Percentiles rank a stretch among this genome's conserved stretches.
Evolutionary conservation across 2,797 vertebrate genomes (phyloP).

Genomic region (Pangasius djambal): DNA sequence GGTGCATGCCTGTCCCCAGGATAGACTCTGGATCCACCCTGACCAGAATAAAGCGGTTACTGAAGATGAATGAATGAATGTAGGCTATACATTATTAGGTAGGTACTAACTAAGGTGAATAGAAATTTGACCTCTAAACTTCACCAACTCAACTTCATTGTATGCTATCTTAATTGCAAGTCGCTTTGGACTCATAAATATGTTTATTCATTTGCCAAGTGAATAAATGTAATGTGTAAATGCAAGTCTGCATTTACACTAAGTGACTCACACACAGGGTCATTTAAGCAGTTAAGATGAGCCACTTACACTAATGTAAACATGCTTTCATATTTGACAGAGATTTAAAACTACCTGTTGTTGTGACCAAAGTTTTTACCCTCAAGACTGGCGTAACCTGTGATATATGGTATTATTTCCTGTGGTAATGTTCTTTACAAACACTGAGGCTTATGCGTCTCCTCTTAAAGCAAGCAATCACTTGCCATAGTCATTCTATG

Average conservation of each 20-base stretch:
- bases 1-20: neutral
- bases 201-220: neutral
- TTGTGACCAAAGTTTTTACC: conserved; percentile 39
- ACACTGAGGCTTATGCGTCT: neutral
- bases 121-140: neutral
- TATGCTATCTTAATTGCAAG: neutral
- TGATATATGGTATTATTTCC: conserved; percentile 14
- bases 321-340: conserved; percentile 43
- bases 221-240: conserved; percentile 6
- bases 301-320: conserved; percentile 45
- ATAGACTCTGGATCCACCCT: neutral
- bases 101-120: neutral
- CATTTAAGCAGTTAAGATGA: conserved; percentile 51
- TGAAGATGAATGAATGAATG: neutral
- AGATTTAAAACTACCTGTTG: conserved; percentile 35
- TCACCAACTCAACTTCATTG: neutral
- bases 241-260: conserved; percentile 2
- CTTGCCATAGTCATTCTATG: conserved; percentile 27
- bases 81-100: neutral
- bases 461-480: conserved; percentile 33
- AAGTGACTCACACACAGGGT: conserved; percentile 31
- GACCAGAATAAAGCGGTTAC: neutral
- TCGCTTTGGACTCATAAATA: neutral
- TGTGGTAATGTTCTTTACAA: neutral
- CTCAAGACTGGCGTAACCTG: conserved; percentile 22